Evolutionary conservation across 1,140 invertebrate genomes (phyloP), one percentile per base, ranked within the genome.

Genomic region (Lineus longissimus): DNA sequence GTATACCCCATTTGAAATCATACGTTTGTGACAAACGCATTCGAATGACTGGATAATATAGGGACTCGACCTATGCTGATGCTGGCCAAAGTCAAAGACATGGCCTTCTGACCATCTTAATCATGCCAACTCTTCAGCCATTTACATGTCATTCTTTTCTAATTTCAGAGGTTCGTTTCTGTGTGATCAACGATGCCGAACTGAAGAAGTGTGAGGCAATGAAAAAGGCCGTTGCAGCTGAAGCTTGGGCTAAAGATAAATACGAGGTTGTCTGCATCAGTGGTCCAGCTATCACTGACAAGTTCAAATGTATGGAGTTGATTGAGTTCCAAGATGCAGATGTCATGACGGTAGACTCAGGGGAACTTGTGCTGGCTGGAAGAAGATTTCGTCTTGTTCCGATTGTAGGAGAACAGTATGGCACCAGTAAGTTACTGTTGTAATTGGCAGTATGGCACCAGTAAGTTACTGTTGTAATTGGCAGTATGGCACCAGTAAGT

Each of bases 341-440:
- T 54, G 81, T 97, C 33, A 91, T 94, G 13, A 88, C 88, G 0
- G 76, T 97, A 6, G 95, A 98, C 83, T 88, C 95, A 40, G 95
- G 95, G 23, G 91, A 97, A 84, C 89, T 95, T 15, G 97, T 95
- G 81, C 86, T 92, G 40, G 94, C 89, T 55, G 95, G 95, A 0
- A 83, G 93, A 55, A 95, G 93, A 76, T 91, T 96, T 79, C 95
- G 93, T 77, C 85, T 97, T 55, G 88, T 95, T 1, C 95, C 95
- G 6, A 91, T 81, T 25, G 63, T 80, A 62, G 78, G 75, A 7
- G 79, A 81, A 64, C 73, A 74, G 61, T 84, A 84, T 69, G 70
- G 67, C 36, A 59, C 61, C 51, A 75, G 84, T 79, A 72, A 71
- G 62, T 65, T 57, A 27, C 57, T 17, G 51, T 55, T n/a, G 36